Evolutionary conservation across 1,140 invertebrate species (phyloP), one percentile per base, ranked within the genome.

Genomic region (Triops longicaudatus): DNA sequence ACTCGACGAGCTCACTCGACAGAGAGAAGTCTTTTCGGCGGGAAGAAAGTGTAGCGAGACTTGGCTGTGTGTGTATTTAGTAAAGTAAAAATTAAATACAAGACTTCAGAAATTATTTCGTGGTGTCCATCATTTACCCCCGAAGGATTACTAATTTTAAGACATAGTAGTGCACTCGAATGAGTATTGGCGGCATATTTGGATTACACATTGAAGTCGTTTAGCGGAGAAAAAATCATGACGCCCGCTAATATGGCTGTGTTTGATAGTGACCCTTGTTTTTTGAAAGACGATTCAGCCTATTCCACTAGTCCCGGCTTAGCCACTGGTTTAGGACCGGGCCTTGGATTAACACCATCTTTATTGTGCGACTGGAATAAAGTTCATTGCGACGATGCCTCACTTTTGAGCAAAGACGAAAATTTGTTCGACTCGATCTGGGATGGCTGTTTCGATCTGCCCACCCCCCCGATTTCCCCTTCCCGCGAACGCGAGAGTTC

Each of bases 391-490:
- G 50, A 63, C 50, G 50, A 63, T 14, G 6, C 6, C 17, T 10
- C 50, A 22, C 50, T 63, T 14, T 22, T 63, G 14, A 3, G 50
- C 50, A 63, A 63, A 63, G 50, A 63, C n/a, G 50, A 63, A 0
- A 63, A 63, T 17, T 22, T 63, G 3, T 63, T 63, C 22, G 50
- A 63, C 50, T 63, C 50, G 3, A 63, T 63, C 50, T 63, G 50
- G 50, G 74, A 63, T 7, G 43, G 74, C 9, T 50, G 50, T 26
- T 75, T 75, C 11, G 74, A 75, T 50, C 27, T 77, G 31, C 76
- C 76, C 26, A 77, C 76, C 9, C 76, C 76, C 17, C 76, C 76
- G 14, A 72, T 77, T n/a, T 77, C 76, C 4, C 76, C 76, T n/a
- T 44, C 72, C 14, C 76, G 26, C 28, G 71, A 42, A 22, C 74